A percentile compares a stretch with the other conserved stretches of the same genome.
Conservation (phyloP, 2,888 invertebrate genomes). For the Hedya salicella region DNA sequence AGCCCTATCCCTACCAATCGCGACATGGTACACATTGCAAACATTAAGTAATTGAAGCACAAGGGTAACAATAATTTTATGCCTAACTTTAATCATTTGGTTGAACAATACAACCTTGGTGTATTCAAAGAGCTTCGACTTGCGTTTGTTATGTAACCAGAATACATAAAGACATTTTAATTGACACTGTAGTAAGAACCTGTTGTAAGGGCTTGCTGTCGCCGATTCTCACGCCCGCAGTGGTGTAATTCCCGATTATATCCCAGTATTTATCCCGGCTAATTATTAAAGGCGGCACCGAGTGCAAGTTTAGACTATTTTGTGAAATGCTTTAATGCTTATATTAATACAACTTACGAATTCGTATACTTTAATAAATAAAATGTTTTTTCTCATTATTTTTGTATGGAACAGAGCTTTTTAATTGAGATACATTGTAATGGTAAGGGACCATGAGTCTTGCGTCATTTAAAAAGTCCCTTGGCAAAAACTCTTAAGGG, state of each 20-base stretch:
- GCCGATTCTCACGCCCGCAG: too few relatives aligned
- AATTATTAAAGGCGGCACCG: too few relatives aligned
- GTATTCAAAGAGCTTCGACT: not conserved
- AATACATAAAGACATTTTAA: not conserved
- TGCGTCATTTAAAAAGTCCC: slow-evolving; percentile 1
- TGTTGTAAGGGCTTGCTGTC: too few relatives aligned
- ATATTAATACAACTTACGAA: too few relatives aligned
- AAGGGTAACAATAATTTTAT: not conserved
- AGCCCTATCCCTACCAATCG: not conserved
- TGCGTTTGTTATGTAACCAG: not conserved
- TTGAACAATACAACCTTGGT: not conserved
- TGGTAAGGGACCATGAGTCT: not conserved
- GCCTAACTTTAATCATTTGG: not conserved
- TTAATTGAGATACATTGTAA: not conserved
- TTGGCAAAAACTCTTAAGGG: not conserved
- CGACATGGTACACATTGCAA: not conserved
- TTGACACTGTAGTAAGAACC: not conserved
- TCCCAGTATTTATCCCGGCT: too few relatives aligned
- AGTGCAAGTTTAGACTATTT: too few relatives aligned
- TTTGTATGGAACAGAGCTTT: too few relatives aligned
- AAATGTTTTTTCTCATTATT: too few relatives aligned
- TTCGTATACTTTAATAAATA: too few relatives aligned
- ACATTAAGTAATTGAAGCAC: slow-evolving; percentile 3
- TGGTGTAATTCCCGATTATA: too few relatives aligned
- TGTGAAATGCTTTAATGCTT: too few relatives aligned